Base-by-base conservation (phyloP, 1,140 invertebrate species). In the Eufriesea mexicana region DNA sequence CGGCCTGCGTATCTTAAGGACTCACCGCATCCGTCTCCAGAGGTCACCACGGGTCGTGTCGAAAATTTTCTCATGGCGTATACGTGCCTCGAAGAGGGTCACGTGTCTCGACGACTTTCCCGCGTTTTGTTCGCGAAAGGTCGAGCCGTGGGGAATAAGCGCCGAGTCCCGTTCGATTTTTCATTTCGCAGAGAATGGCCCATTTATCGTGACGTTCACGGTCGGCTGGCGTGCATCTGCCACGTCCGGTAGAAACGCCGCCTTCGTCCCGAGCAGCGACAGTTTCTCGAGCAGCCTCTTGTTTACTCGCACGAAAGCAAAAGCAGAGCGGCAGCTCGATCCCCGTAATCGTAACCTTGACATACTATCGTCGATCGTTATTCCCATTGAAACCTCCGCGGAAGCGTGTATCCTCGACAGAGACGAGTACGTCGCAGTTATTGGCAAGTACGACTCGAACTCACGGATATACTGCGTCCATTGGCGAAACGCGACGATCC, bases 151-250 rank as follows among this genome's bases (percentile, higher is more conserved):
- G 55, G 42, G 68, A 74, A 68, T 49, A 54, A 74, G 55, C 61
- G 55, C 35, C 18, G 55, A 20, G 28, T 16, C 51, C 67, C n/a
- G 61, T 68, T 73, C 76, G 79, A 85, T 67, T 86, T 85, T 76
- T 86, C 72, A 82, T 85, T 68, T 12, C 61, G 42, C 62, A 47
- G 28, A 66, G 79, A 78, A 82, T 47, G 61, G 59, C 28, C 28
- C 61, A 77, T 86, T 78, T 82, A 86, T 85, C 72, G 20, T 49
- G 5, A 45, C 25, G 54, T 55, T 54, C 18, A 47, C 47, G 57
- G 57, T 64, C 45, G 14, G 23, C 55, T 20, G 74, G 68, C 45
- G 9, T 35, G 64, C 84, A 85, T 86, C 85, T 86, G 85, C 82
- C 73, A 28, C 61, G 49, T 66, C 57, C 54, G 35, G 35, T 49